A percentile compares a stretch with the other conserved stretches of the same genome.
These are phyloP conservation scores for Criorhina ranunculi DNA, from an alignment of 2,888 invertebrate genomes.

Conservation along the genomic window DNA sequence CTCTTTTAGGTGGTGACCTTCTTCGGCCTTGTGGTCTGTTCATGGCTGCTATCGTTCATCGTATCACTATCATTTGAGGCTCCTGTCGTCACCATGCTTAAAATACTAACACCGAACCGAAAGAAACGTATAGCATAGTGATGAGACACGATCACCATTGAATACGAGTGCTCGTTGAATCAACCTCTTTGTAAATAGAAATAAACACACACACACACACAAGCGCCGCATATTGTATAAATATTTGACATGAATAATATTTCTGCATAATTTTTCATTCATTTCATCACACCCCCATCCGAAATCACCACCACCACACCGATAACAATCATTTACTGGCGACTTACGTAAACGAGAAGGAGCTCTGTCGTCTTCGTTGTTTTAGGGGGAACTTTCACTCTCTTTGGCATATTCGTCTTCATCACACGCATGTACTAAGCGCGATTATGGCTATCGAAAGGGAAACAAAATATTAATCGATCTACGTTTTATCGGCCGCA, in stretches of 20 bases:
- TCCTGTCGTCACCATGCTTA: slow-evolving; percentile 93
- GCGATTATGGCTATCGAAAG: slow-evolving; percentile 9
- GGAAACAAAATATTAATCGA: slow-evolving; percentile 11
- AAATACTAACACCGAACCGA: slow-evolving; percentile 87
- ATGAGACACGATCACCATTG: slow-evolving; percentile 6
- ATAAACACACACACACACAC: slow-evolving; percentile 9
- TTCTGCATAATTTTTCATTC: slow-evolving; percentile 34
- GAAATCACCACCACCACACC: slow-evolving; percentile 9
- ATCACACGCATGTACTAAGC: slow-evolving; percentile 10
- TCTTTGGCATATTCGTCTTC: slow-evolving; percentile 17
- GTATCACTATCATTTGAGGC: slow-evolving; percentile 94
- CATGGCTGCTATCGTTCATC: slow-evolving; percentile 91
- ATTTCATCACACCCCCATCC: slow-evolving; percentile 16
- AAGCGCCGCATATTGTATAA: slow-evolving; percentile 7
- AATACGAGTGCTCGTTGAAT: slow-evolving; percentile 5
- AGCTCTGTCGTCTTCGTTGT: slow-evolving; percentile 11
- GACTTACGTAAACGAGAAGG: slow-evolving; percentile 24
- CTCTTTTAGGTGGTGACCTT: slow-evolving; percentile 89
- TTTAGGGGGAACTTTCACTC: slow-evolving; percentile 34
- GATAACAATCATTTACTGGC: slow-evolving; percentile 20
- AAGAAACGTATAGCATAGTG: slow-evolving; percentile 83
- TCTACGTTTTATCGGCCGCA: background rate
- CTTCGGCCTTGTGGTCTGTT: slow-evolving; percentile 92
- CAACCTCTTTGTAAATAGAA: slow-evolving; percentile 43
- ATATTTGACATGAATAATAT: slow-evolving; percentile 31